Percentiles rank a stretch among this genome's conserved stretches.
phyloP scores from a whole-genome alignment of 1,140 invertebrate species.

The Eueides isabella region DNA sequence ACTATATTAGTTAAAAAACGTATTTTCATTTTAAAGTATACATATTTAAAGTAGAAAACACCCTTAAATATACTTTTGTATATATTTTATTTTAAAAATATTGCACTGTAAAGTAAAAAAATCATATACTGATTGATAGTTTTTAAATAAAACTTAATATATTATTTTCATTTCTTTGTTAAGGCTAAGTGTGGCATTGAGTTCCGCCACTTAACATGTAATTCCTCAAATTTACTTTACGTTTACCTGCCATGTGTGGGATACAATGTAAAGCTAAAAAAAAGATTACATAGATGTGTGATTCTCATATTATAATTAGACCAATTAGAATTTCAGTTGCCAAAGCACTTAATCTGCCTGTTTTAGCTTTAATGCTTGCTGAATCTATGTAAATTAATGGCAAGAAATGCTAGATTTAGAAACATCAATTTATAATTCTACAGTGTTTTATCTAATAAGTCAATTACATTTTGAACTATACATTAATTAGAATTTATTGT shows the following conservation, averaged over 20 bases:
- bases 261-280: too few relatives aligned
- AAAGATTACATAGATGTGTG: too few relatives aligned
- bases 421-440: neutral
- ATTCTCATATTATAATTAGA: neutral
- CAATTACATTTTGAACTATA: neutral
- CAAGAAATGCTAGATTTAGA: neutral
- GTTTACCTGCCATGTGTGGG: too few relatives aligned
- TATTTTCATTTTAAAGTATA: neutral
- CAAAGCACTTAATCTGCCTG: neutral
- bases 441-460: neutral
- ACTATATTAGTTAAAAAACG: neutral
- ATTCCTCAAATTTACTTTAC: too few relatives aligned
- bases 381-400: neutral
- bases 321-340: conserved; percentile 9
- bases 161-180: too few relatives aligned
- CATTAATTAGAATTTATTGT: neutral
- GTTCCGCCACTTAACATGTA: too few relatives aligned
- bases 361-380: neutral
- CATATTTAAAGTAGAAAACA: neutral
- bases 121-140: too few relatives aligned
- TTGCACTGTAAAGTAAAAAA: too few relatives aligned
- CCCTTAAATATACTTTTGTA: too few relatives aligned
- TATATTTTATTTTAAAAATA: too few relatives aligned
- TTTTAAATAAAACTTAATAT: too few relatives aligned
- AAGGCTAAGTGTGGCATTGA: too few relatives aligned